Conservation (phyloP, 1,140 invertebrate genomes). For the Octopus sinensis region DNA sequence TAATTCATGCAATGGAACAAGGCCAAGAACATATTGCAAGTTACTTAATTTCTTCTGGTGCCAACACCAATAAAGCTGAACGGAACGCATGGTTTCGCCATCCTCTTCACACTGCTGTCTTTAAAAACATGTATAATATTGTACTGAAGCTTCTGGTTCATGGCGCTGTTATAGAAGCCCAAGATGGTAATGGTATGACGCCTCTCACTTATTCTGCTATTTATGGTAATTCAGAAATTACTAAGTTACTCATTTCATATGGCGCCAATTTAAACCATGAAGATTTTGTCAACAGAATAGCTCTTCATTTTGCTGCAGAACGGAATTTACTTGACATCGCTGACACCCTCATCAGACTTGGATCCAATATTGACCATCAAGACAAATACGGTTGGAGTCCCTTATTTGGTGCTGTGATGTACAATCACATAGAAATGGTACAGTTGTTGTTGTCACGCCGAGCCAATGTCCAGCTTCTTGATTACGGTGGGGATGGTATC, state of each 20-base stretch:
- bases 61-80: slow-evolving; percentile 26
- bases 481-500: slow-evolving; percentile 4
- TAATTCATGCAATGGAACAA: slow-evolving; percentile 29
- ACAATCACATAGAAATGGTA: slow-evolving; percentile 13
- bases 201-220: slow-evolving; percentile 14
- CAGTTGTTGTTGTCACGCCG: slow-evolving; percentile 12
- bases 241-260: slow-evolving; percentile 14
- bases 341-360: slow-evolving; percentile 21
- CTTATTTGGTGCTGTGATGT: slow-evolving; percentile 27
- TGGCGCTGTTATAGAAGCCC: slow-evolving; percentile 20
- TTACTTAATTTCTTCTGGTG: slow-evolving; percentile 20
- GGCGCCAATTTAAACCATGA: slow-evolving; percentile 21
- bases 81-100: slow-evolving; percentile 16
- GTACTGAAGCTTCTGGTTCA: slow-evolving; percentile 20
- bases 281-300: slow-evolving; percentile 25
- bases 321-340: slow-evolving; percentile 22
- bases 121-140: slow-evolving; percentile 6
- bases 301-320: slow-evolving; percentile 31
- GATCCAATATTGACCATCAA: slow-evolving; percentile 20
- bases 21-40: slow-evolving; percentile 16
- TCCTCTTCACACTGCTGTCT: slow-evolving; percentile 29
- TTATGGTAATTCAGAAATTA: background rate
- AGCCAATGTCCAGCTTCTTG: slow-evolving; percentile 13
- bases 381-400: slow-evolving; percentile 34
- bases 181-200: slow-evolving; percentile 27